Base-by-base conservation (phyloP, 2,797 vertebrate genomes). In the Buphagus erythrorhynchus region DNA sequence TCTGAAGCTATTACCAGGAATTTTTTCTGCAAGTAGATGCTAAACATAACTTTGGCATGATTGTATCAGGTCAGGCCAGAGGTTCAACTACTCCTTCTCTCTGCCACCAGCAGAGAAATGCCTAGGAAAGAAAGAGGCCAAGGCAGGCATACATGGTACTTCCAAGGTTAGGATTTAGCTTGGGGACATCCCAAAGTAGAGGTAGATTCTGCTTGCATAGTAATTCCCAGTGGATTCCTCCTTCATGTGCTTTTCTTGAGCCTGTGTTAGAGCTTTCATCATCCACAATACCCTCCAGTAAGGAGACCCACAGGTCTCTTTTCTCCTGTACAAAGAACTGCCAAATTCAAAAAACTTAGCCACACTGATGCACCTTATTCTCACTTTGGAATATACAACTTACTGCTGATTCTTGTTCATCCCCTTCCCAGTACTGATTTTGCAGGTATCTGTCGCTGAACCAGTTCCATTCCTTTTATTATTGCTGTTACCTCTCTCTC, bases 221-320 rank as follows among this genome's bases (percentile, higher is more conserved):
- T 59, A 77, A 68, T 74, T 83, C 42, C 19, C 54, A 38, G 42
- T 63, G 45, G 29, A 33, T 80, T 90, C 92, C 62, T 74, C 22
- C 40, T 77, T 74, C 2, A 0, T 61, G 42, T 84, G 22, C 33
- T 63, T 88, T 31, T 57, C 57, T 35, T 67, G 62, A 86, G 33
- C n/a, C 36, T n/a, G 3, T 33, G 58, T 63, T 86, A 71, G 25
- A 52, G n/a, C 45, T 57, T 86, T 95, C 58, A 78, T 73, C 61
- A 52, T 75, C 72, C 35, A 25, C 10, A n/a, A 25, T 42, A 42
- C 16, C 16, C 20, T 78, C 75, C 0, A 0, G 8, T 40, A 71
- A 45, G 36, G 33, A 86, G 69, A 74, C 33, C 24, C 4, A 6
- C 17, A 28, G 57, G 22, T 74, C 57, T 90, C 18, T 22, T 86